Conservation (phyloP, 2,888 invertebrate species). For the Eupithecia inturbata region DNA sequence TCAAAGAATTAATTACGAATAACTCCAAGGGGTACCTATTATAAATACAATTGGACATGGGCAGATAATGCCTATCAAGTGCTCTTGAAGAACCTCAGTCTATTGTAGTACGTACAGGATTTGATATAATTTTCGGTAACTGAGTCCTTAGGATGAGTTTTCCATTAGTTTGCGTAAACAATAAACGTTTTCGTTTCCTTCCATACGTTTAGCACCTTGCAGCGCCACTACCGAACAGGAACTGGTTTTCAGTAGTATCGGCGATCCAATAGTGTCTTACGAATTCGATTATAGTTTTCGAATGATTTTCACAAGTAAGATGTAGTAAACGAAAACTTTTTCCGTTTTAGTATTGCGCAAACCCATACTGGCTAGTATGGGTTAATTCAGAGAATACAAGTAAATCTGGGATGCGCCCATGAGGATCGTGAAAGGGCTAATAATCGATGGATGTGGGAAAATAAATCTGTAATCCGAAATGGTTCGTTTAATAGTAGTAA, state of each 20-base stretch:
- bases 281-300: not conserved
- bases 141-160: not conserved
- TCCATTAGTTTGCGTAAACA: not conserved
- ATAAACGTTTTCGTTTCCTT: not conserved
- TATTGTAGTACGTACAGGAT: constrained; percentile 8
- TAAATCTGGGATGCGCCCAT: constrained; percentile 22
- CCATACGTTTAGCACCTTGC: not conserved
- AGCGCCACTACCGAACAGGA: not conserved
- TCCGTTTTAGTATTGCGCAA: not conserved
- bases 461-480: constrained; percentile 19
- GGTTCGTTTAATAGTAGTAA: constrained; percentile 9
- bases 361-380: not conserved
- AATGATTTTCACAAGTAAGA: not conserved
- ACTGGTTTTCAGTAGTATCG: not conserved
- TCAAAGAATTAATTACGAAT: constrained; percentile 38
- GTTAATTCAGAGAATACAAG: not conserved
- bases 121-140: not conserved
- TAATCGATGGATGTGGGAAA: constrained; percentile 6
- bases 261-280: not conserved
- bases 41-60: constrained; percentile 31
- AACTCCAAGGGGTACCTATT: constrained; percentile 24
- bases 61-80: constrained; percentile 28
- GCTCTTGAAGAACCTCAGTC: constrained; percentile 19
- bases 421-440: constrained; percentile 14
- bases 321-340: not conserved